Conservation (phyloP, 2,888 invertebrate species). For the Stenchaetothrips biformis region DNA sequence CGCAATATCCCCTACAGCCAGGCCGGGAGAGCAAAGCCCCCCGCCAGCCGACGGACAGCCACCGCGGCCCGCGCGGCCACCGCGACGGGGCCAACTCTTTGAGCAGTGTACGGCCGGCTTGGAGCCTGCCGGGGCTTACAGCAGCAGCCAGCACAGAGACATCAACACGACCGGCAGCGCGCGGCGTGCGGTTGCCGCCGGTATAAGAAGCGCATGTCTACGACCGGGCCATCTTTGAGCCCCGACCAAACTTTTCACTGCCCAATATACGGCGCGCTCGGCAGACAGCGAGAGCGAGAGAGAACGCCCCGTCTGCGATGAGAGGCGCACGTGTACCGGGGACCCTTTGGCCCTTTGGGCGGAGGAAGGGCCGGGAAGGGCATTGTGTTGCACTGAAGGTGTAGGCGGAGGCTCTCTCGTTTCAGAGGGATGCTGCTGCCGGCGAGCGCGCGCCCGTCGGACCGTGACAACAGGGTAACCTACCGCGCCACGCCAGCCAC, state of each 20-base stretch:
- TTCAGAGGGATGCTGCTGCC: slow-evolving; percentile 16
- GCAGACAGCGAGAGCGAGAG: not conserved
- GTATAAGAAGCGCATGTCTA: not conserved
- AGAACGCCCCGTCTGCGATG: not conserved
- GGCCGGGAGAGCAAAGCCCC: not conserved
- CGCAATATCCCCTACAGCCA: not conserved
- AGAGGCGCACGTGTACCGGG: not conserved
- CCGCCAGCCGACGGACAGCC: not conserved
- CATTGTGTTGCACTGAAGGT: not conserved
- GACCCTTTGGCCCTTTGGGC: not conserved
- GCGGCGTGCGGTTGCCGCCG: not conserved
- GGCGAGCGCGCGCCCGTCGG: not conserved
- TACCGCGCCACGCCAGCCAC: not conserved
- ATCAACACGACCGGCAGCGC: not conserved
- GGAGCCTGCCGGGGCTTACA: not conserved
- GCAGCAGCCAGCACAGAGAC: not conserved
- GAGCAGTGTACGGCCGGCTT: slow-evolving; percentile 6
- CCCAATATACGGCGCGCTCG: not conserved
- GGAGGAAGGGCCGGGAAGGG: not conserved
- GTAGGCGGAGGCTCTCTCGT: not conserved
- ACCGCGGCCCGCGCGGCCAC: not conserved
- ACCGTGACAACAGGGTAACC: too few relatives aligned
- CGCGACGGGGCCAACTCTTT: not conserved
- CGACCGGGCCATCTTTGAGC: not conserved
- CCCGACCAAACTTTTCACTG: not conserved